phyloP scores from a whole-genome alignment of 2,888 invertebrate genomes.

The Aleiodes leptofemur region DNA sequence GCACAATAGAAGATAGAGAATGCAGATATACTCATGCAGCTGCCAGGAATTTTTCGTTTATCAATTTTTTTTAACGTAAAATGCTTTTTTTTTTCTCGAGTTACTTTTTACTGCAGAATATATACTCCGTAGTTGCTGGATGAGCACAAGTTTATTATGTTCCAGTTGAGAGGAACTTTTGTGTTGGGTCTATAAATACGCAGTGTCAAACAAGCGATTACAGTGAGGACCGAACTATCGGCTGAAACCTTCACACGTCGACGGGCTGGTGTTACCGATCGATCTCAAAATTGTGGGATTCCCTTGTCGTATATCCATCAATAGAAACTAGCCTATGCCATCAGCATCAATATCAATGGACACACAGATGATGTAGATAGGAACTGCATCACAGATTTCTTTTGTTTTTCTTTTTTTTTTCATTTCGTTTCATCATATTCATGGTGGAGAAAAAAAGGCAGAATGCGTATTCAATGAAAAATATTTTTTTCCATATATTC shows the following conservation, averaged over 20 bases:
- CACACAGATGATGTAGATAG: constrained; percentile 22
- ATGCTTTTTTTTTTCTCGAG: too few relatives aligned
- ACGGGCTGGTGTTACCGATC: constrained; percentile 4
- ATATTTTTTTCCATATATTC: constrained; percentile 9
- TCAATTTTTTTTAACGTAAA: too few relatives aligned
- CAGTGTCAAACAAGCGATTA: constrained; percentile 11
- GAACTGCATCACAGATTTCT: constrained; percentile 10
- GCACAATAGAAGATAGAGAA: too few relatives aligned
- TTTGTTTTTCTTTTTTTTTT: constrained; percentile 20
- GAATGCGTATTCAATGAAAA: constrained; percentile 10
- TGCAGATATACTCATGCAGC: too few relatives aligned
- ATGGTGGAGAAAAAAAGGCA: background rate
- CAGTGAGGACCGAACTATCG: constrained; percentile 7
- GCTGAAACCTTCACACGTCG: constrained; percentile 1
- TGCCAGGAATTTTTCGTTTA: too few relatives aligned
- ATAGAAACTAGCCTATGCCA: constrained; percentile 46
- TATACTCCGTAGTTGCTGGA: too few relatives aligned
- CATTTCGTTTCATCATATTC: background rate
- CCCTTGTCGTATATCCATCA: constrained; percentile 53
- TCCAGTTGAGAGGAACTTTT: background rate
- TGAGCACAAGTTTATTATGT: background rate
- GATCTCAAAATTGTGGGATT: constrained; percentile 13
- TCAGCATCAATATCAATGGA: constrained; percentile 56
- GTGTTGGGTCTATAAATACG: constrained; percentile 9
- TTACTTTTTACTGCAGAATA: too few relatives aligned